phyloP scores from a whole-genome alignment of 2,113 vertebrate species.

The Cryptoleucopteryx plumbea region DNA sequence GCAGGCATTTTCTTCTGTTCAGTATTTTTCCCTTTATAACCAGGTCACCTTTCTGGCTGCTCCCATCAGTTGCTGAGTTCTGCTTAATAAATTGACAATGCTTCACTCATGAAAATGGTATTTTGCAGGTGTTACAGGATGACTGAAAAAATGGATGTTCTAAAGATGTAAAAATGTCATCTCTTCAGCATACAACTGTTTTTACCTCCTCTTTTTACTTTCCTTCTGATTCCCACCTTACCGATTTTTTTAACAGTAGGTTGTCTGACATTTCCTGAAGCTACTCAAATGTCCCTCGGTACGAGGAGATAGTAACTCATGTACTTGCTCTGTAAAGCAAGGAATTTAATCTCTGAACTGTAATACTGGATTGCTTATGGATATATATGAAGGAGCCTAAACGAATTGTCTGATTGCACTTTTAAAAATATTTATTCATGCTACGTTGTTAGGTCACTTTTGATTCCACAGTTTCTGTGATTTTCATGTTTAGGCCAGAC shows the following conservation, averaged over 20 bases:
- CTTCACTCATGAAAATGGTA: background rate
- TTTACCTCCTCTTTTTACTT: background rate
- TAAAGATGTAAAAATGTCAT: background rate
- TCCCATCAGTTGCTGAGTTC: background rate
- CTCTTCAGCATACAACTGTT: background rate
- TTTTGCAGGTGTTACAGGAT: background rate
- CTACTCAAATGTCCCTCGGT: background rate
- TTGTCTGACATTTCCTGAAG: background rate
- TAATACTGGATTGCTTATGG: background rate
- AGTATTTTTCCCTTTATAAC: background rate
- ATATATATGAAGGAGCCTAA: background rate
- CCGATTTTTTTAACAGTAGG: background rate
- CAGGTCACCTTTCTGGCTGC: background rate
- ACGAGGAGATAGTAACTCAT: background rate
- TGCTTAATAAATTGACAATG: background rate
- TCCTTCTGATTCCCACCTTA: background rate
- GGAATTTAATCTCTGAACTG: background rate
- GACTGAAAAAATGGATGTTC: background rate
- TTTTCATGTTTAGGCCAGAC: background rate
- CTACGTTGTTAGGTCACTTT: background rate
- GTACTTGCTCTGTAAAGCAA: background rate
- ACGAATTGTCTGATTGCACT: background rate
- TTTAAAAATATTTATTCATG: background rate
- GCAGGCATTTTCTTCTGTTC: background rate
- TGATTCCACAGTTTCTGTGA: background rate